Evolutionary conservation across 2,113 vertebrate species (phyloP).

Genomic region (Scartelaos histophorus): DNA sequence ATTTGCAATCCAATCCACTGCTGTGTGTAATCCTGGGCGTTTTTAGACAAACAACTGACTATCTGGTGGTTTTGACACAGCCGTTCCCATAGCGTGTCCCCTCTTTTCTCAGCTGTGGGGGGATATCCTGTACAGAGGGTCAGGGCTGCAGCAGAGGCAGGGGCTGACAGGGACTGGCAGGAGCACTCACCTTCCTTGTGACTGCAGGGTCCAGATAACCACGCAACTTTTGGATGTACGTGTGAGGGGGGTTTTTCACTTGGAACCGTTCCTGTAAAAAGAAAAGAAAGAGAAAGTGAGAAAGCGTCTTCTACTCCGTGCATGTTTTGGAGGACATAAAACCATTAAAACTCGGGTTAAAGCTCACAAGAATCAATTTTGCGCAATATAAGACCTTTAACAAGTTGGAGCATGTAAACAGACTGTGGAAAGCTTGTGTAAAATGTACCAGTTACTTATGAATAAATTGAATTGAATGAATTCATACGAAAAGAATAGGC

Average conservation of each 20-base stretch:
- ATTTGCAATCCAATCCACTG: constrained; percentile 1
- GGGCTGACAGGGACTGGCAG: constrained; percentile 13
- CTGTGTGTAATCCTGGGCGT: constrained; percentile 31
- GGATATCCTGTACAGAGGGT: constrained; percentile 59
- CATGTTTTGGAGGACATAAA: too few species aligned
- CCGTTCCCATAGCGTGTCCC: constrained; percentile 30
- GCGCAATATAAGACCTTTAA: neutral
- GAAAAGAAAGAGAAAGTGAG: constrained; percentile 24
- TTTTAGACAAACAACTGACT: constrained; percentile 43
- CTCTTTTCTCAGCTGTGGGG: constrained; percentile 41
- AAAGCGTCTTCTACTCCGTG: neutral
- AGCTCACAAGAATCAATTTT: too few species aligned
- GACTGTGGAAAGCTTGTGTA: neutral
- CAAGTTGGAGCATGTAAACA: constrained; percentile 7
- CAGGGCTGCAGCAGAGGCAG: constrained; percentile 34
- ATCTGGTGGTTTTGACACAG: constrained; percentile 33
- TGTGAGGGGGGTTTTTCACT: constrained; percentile 98
- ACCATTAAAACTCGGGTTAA: too few species aligned
- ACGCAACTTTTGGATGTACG: constrained; percentile 93
- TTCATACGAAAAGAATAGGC: neutral
- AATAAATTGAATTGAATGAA: neutral
- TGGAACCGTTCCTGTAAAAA: constrained; percentile 90
- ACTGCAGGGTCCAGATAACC: constrained; percentile 95
- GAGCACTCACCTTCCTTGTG: constrained; percentile 91
- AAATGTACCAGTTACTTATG: neutral